Conservation (phyloP, 2,888 invertebrate species). For the Dysmachus trigonus region DNA sequence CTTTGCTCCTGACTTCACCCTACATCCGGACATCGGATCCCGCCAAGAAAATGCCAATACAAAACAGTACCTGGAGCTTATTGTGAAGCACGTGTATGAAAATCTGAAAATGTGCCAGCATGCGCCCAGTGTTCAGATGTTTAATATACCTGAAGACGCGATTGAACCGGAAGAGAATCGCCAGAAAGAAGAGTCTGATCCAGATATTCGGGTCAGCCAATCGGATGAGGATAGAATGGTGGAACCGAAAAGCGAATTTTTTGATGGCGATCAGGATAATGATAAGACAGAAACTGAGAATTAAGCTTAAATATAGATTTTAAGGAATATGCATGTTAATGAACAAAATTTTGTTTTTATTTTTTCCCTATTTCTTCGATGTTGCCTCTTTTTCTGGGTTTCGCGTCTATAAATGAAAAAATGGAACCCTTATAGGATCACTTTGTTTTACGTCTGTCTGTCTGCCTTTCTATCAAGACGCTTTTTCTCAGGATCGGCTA, state of each 20-base stretch:
- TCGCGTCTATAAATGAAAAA: too few species aligned
- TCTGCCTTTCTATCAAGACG: too few species aligned
- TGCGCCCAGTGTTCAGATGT: slow-evolving; percentile 97
- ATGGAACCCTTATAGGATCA: too few species aligned
- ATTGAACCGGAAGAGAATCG: slow-evolving; percentile 74
- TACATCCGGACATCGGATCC: slow-evolving; percentile 92
- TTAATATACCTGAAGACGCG: slow-evolving; percentile 88
- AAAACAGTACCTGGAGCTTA: slow-evolving; percentile 90
- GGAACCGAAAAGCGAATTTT: slow-evolving; percentile 88
- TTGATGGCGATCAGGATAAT: slow-evolving; percentile 89
- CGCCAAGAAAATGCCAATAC: slow-evolving; percentile 92
- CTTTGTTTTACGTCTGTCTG: too few species aligned
- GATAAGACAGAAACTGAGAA: slow-evolving; percentile 72
- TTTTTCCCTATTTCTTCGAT: neutral
- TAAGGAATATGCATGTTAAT: slow-evolving; percentile 61
- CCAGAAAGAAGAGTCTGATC: slow-evolving; percentile 80
- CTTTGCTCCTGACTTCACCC: slow-evolving; percentile 95
- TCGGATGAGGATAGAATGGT: slow-evolving; percentile 84
- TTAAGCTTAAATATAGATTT: slow-evolving; percentile 47
- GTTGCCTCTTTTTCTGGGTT: too few species aligned
- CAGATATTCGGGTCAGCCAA: slow-evolving; percentile 80
- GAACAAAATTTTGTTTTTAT: neutral
- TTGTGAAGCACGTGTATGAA: slow-evolving; percentile 88
- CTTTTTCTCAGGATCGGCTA: too few species aligned
- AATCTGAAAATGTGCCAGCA: slow-evolving; percentile 93